Conservation (phyloP, 2,797 vertebrate genomes). For the Sebastes alutus region DNA sequence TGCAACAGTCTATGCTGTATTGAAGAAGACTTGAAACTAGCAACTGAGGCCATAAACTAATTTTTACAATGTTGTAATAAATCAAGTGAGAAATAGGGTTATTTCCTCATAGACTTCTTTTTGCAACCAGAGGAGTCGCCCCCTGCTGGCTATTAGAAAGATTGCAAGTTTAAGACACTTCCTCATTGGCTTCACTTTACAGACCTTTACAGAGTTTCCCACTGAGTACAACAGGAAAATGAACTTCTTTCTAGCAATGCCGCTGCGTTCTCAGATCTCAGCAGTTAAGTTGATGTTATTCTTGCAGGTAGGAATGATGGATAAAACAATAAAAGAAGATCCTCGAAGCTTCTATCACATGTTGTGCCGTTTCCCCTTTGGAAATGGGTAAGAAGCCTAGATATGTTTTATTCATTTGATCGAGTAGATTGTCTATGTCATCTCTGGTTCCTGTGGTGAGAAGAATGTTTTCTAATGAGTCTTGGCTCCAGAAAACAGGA, state of each 20-base stretch:
- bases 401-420: slow-evolving; percentile 7
- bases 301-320: background rate
- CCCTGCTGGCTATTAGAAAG: no score
- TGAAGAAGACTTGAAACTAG: no score
- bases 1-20: no score
- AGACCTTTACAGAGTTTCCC: no score
- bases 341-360: background rate
- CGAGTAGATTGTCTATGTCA: background rate
- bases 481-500: background rate
- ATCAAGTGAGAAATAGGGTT: no score
- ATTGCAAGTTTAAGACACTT: no score
- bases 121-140: no score
- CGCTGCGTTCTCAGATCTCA: background rate
- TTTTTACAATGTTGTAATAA: no score
- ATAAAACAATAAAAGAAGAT: background rate
- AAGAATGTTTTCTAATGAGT: background rate
- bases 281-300: background rate
- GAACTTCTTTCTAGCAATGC: background rate
- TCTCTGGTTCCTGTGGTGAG: background rate
- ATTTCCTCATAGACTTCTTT: no score
- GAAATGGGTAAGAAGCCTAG: background rate
- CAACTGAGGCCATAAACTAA: no score
- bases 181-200: no score
- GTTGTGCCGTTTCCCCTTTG: background rate
- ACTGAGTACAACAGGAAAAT: background rate